Evolutionary conservation across 2,797 vertebrate genomes (phyloP), one percentile per base, ranked within the genome.

Genomic region (Sebastes miniatus): DNA sequence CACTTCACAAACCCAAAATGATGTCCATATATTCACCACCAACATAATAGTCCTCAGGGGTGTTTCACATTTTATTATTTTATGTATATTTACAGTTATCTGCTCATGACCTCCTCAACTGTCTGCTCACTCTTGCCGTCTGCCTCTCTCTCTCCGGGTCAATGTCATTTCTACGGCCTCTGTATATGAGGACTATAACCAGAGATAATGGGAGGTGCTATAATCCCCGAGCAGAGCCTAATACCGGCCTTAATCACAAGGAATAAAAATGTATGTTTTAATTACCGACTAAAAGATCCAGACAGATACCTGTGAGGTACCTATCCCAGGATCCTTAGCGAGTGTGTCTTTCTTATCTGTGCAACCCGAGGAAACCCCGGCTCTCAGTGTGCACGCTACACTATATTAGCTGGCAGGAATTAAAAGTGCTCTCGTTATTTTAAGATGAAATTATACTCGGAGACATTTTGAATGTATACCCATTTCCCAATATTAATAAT

Each of bases 401-500:
- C 64, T 62, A 54, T 67, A 80, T 83, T 69, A 84, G 70, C 80
- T 61, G 68, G 57, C 52, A 82, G 79, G 81, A 85, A 88, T 86
- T 89, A 89, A 87, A 91, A 85, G 81, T 32, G 83, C 75, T 70
- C 73, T 88, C 50, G 65, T 89, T 91, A 87, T 81, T 88, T 88
- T 71, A 85, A 89, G 69, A 90, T 85, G 76, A 92, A 93, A 93
- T 93, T 87, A 88, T 80, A 87, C 88, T 76, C 87, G 57, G 71
- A 83, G 75, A 93, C 87, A 90, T 93, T 91, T 90, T 83, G 76
- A 91, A 93, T 90, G 91, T 88, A 86, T 91, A 93, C 90, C 91
- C 89, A 94, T 95, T 95, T 95, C 93, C 92, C 92, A 92, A 94
- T 95, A 95, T 96, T 95, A 96, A 95, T 96, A 95, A 96, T 94